These are phyloP conservation scores for Lycophotia porphyrea DNA, from an alignment of 2,888 invertebrate genomes.

Conservation along the genomic window DNA sequence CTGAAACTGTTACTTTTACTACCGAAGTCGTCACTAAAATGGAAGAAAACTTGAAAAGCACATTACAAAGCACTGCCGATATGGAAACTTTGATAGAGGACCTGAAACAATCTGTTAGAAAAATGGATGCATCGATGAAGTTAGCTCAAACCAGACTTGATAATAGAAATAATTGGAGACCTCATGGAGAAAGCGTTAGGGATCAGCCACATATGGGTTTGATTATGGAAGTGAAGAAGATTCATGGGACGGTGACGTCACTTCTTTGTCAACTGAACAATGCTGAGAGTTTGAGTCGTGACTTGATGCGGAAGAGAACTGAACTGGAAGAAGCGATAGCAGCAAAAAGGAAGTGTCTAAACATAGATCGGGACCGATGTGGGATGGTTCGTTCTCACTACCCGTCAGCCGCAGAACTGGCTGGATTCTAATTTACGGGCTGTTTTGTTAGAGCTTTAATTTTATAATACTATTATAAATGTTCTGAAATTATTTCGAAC, in stretches of 20 bases:
- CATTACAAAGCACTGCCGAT: conserved; percentile 93
- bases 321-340: conserved; percentile 92
- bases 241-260: conserved; percentile 92
- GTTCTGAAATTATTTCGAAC: too few species aligned
- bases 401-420: conserved; percentile 92
- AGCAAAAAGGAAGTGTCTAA: conserved; percentile 92
- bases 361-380: conserved; percentile 92
- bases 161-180: conserved; percentile 93
- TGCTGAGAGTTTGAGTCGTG: conserved; percentile 89
- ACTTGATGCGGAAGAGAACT: conserved; percentile 90
- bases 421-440: conserved; percentile 85
- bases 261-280: conserved; percentile 92
- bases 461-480: too few species aligned
- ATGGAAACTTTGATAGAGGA: conserved; percentile 94
- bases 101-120: conserved; percentile 92
- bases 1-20: conserved; percentile 93
- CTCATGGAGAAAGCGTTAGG: conserved; percentile 95
- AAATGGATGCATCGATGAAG: conserved; percentile 96
- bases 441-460: conserved; percentile 10
- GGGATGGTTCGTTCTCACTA: conserved; percentile 93
- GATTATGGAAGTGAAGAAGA: conserved; percentile 93
- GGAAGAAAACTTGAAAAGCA: conserved; percentile 92
- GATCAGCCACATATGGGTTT: conserved; percentile 95
- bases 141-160: conserved; percentile 96
- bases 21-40: conserved; percentile 93